These are phyloP conservation scores for Neoarius graeffei DNA, from an alignment of 2,113 vertebrate genomes.

Conservation along the genomic window DNA sequence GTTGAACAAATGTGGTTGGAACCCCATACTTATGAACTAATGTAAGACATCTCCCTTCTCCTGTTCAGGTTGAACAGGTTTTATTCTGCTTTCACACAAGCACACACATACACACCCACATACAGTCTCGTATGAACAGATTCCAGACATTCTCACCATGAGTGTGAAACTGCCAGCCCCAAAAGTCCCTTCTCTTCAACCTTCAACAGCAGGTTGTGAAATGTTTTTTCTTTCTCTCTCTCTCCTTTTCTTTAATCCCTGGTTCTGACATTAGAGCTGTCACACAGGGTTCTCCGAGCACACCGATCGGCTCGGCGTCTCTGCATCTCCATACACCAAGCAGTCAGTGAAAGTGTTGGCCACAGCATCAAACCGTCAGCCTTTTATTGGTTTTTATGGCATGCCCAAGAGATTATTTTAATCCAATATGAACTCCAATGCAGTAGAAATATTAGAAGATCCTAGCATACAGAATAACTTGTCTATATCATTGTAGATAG, in stretches of 20 bases:
- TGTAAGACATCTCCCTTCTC: slow-evolving; percentile 16
- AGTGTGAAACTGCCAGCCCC: slow-evolving; percentile 28
- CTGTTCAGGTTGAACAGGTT: slow-evolving; percentile 46
- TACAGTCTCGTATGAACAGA: slow-evolving; percentile 24
- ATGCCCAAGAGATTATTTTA: slow-evolving; percentile 10
- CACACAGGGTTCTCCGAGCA: slow-evolving; percentile 27
- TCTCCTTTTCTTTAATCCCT: slow-evolving; percentile 16
- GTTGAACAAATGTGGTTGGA: slow-evolving; percentile 1
- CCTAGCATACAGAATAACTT: background rate
- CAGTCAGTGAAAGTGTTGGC: slow-evolving; percentile 1
- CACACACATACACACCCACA: slow-evolving; percentile 5
- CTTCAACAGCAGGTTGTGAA: slow-evolving; percentile 2
- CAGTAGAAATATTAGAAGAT: background rate
- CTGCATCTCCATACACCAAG: background rate
- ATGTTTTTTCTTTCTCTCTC: background rate
- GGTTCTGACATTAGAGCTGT: slow-evolving; percentile 26
- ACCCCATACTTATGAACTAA: slow-evolving; percentile 4
- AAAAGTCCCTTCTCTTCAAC: slow-evolving; percentile 8
- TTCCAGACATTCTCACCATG: slow-evolving; percentile 41
- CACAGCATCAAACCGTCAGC: slow-evolving; percentile 11
- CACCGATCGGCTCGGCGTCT: slow-evolving; percentile 8
- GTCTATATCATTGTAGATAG: background rate
- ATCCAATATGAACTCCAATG: background rate
- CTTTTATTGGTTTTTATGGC: background rate
- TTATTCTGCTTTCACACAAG: background rate